These are phyloP conservation scores for Heterochromis multidens DNA, from an alignment of 2,113 vertebrate genomes.

Conservation along the genomic window DNA sequence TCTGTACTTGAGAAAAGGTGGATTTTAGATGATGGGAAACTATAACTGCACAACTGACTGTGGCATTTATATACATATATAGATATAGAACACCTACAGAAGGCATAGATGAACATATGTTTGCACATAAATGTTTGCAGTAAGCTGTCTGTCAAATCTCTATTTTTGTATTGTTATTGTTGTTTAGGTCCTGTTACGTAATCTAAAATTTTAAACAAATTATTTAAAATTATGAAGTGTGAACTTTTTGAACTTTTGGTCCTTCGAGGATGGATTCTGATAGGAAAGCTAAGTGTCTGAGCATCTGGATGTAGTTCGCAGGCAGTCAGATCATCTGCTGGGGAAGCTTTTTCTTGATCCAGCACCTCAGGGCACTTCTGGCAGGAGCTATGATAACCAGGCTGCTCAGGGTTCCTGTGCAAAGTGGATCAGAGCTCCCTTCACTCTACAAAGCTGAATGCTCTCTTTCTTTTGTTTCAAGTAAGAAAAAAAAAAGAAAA, in stretches of 20 bases:
- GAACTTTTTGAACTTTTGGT: slow-evolving; percentile 49
- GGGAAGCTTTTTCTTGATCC: slow-evolving; percentile 46
- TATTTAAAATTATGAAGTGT: not conserved
- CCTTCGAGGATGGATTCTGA: slow-evolving; percentile 13
- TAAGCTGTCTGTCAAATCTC: no score
- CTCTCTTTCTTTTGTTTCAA: not conserved
- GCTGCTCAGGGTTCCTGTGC: not conserved
- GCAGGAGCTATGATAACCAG: slow-evolving; percentile 5
- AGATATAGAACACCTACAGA: no score
- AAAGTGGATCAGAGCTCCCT: not conserved
- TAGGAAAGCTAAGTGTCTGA: slow-evolving; percentile 4
- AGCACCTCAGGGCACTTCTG: slow-evolving; percentile 40
- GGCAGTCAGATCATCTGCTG: slow-evolving; percentile 51
- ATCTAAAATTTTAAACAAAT: no score
- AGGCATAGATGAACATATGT: no score
- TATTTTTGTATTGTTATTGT: no score
- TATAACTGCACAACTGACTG: no score
- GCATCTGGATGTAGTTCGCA: slow-evolving; percentile 54
- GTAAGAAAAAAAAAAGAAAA: no score
- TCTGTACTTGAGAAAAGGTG: no score
- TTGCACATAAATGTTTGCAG: no score
- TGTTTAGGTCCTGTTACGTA: no score
- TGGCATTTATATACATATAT: no score
- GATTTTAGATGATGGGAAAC: no score
- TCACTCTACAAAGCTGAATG: not conserved